phyloP scores from a whole-genome alignment of 2,888 invertebrate species.

The Morinoia aosen region DNA sequence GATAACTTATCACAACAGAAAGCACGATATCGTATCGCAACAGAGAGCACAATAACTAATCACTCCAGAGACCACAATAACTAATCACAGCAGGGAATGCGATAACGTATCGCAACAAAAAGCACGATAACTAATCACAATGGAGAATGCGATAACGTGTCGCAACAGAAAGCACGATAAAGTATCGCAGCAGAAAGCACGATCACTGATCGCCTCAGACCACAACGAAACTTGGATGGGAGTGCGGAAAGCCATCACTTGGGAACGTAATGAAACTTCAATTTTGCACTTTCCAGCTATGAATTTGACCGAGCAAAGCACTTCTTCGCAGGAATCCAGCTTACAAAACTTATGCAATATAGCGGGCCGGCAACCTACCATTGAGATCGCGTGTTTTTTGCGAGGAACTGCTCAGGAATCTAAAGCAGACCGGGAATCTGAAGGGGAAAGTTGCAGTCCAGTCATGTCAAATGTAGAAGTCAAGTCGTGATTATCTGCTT shows the following conservation, averaged over 20 bases:
- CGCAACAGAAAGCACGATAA: neutral
- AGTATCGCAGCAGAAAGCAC: neutral
- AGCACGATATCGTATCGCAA: neutral
- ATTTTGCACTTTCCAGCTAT: neutral
- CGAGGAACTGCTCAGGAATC: neutral
- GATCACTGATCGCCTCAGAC: neutral
- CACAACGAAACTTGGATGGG: neutral
- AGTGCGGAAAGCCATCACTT: neutral
- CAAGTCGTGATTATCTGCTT: too few species aligned
- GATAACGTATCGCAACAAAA: too few species aligned
- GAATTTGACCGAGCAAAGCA: neutral
- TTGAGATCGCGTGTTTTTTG: neutral
- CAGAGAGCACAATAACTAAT: too few species aligned
- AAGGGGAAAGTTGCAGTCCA: too few species aligned
- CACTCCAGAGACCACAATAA: too few species aligned
- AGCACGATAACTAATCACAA: too few species aligned
- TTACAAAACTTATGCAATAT: neutral
- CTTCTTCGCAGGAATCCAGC: neutral
- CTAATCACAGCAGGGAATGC: neutral
- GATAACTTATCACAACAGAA: neutral
- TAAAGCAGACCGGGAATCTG: neutral
- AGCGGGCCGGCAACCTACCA: neutral
- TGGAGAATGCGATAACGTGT: neutral
- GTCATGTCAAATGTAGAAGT: too few species aligned
- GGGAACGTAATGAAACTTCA: neutral